Evolutionary conservation across 1,140 invertebrate genomes (phyloP).

Genomic region (Drosophila kanapiae): DNA sequence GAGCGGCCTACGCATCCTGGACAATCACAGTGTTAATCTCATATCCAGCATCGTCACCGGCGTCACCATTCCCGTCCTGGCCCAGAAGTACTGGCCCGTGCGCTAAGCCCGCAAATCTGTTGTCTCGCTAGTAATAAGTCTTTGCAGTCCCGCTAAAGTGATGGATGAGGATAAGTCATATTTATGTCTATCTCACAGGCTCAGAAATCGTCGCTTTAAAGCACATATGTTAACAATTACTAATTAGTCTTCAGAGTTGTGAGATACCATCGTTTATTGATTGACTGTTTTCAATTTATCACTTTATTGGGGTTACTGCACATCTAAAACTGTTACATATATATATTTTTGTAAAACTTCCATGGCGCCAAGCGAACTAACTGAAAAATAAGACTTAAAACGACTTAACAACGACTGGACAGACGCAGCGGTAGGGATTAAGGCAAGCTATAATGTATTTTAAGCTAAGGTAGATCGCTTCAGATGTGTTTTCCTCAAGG

Average conservation of each 20-base stretch:
- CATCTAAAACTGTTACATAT: slow-evolving; percentile 1
- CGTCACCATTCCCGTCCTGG: slow-evolving; percentile 90
- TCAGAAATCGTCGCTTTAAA: background rate
- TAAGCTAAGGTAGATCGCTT: background rate
- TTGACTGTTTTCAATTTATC: background rate
- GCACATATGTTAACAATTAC: slow-evolving; percentile 4
- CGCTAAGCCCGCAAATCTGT: slow-evolving; percentile 33
- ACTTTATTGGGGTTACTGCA: background rate
- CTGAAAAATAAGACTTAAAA: slow-evolving; percentile 29
- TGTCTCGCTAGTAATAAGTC: background rate
- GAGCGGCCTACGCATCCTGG: slow-evolving; percentile 91
- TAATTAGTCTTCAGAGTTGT: background rate
- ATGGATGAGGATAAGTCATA: background rate
- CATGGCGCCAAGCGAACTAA: slow-evolving; percentile 40
- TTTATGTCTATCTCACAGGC: background rate
- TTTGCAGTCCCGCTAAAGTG: background rate
- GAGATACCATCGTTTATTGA: too few relatives aligned
- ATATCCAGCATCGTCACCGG: slow-evolving; percentile 92
- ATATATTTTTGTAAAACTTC: slow-evolving; percentile 57
- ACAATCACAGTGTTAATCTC: slow-evolving; percentile 96
- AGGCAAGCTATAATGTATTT: slow-evolving; percentile 14
- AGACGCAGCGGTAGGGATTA: background rate
- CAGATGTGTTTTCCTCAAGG: slow-evolving; percentile 1
- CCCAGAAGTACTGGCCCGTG: slow-evolving; percentile 88
- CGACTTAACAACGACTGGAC: slow-evolving; percentile 4